Base-by-base conservation (phyloP, 2,888 invertebrate species). In the Melolontha melolontha region DNA sequence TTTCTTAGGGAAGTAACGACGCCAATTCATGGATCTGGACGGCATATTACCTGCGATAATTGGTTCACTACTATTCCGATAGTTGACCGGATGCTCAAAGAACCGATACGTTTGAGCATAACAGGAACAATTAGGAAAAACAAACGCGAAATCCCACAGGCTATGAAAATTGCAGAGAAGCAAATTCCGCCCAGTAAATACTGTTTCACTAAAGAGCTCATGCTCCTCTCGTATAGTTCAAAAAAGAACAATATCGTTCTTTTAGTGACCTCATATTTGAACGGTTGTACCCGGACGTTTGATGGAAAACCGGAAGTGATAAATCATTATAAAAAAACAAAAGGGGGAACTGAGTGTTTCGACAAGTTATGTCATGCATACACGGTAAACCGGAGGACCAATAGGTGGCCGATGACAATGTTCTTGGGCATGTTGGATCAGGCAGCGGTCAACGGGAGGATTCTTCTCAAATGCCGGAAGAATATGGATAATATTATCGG, bases 31-130 rank as follows among this genome's bases (percentile, higher is more conserved):
- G 76, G 76, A 41, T 71, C 64, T 34, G 73, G 75, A 42, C 55
- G 74, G 54, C 76, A 74, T 66, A 68, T 75, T 17, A 77, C 75
- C 49, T 74, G 73, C 71, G 79, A 80, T 68, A 80, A 80, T 68
- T 79, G 78, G 79, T 80, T 80, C 64, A 78, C 79, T 10, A 79
- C 77, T 27, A 73, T 80, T 29, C 68, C 75, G 16, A 64, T 79
- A n/a, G 78, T 76, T 6, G 75, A 77, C 67, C 64, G 70, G 12
- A 59, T 80, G 52, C 71, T 78, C 44, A 64, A 74, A 68, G 69
- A 74, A 52, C 79, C 78, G 34, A 79, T 79, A 66, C 79, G 77
- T 69, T 65, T 79, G 51, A 79, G 77, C 8, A 57, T 79, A 16
- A 71, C 78, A 34, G 78, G 78, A 16, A 80, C 80, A 49, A 41